Base-by-base conservation (phyloP, 2,888 invertebrate species). In the Globia sparganii region DNA sequence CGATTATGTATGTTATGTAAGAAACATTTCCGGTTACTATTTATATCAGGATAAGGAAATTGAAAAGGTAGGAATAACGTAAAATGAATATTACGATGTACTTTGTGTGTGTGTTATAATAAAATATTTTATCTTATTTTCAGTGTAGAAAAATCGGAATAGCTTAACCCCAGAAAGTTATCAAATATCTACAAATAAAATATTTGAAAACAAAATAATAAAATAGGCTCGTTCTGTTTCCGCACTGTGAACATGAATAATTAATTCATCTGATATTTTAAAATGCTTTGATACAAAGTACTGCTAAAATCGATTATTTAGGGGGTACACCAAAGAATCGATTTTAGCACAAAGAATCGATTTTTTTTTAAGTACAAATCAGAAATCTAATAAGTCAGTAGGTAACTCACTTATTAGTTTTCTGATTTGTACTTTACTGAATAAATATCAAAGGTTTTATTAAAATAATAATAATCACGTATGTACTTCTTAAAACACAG, bases 401-500 rank as follows among this genome's bases (percentile, higher is more conserved):
- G n/a, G n/a, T n/a, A 2, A 31, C 31, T 31, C 1, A 70, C 25
- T 28, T 28, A 62, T 64, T 11, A 8, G 8, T 67, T 71, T 37
- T 40, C 40, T 25, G 13, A 9, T 64, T 31, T 61, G 9, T 28
- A 40, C 21, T 69, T 28, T 40, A 25, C 25, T 64, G 18, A n/a
- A 71, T 31, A 31, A 61, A 11, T 6, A 43, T 15, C 25, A 18
- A 46, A 31, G 2, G 4, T 70, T 65, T 28, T 34, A 34, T 46
- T 34, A 28, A 72, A n/a, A 43, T 43, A 31, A 21, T n/a, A 70
- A 25, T 18, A 56, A 74, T 43, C 15, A 58, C 15, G 5, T 28
- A 31, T 9, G n/a, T n/a, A n/a, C 46, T 34, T 11, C 34, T 34
- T 80, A 21, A 28, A 80, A 58, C 18, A 72, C 1, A 67, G 66